A percentile compares a stretch with the other conserved stretches of the same genome.
Conservation (phyloP, 2,888 invertebrate genomes). For the Eupithecia abbreviata region DNA sequence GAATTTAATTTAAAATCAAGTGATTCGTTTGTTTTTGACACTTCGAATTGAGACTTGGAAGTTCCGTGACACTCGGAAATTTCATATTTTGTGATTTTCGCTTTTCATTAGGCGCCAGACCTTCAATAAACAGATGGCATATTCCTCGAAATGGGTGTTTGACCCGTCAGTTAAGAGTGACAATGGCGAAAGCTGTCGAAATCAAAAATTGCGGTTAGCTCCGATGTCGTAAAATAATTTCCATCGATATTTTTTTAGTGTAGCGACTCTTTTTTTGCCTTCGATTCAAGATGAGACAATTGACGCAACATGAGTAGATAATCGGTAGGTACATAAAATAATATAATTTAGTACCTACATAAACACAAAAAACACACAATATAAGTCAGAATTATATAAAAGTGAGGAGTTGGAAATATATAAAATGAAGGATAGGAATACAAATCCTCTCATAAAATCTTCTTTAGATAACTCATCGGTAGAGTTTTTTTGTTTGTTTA, state of each 20-base stretch:
- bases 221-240: background rate
- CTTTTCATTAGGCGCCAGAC: background rate
- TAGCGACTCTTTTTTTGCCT: background rate
- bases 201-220: background rate
- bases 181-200: background rate
- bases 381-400: background rate
- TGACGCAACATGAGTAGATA: no score
- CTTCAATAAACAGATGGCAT: background rate
- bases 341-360: no score
- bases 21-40: conserved; percentile 18
- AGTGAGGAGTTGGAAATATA: background rate
- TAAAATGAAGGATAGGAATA: background rate
- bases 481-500: no score
- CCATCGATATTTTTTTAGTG: background rate
- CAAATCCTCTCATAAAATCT: background rate
- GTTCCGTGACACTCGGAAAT: background rate
- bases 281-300: background rate
- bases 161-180: background rate
- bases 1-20: conserved; percentile 22
- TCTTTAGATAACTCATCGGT: background rate
- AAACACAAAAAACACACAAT: background rate
- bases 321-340: no score
- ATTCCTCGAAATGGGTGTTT: background rate
- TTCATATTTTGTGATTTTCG: background rate
- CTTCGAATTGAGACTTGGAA: background rate